phyloP scores from a whole-genome alignment of 2,888 invertebrate species.

The Exocentrus adspersus region DNA sequence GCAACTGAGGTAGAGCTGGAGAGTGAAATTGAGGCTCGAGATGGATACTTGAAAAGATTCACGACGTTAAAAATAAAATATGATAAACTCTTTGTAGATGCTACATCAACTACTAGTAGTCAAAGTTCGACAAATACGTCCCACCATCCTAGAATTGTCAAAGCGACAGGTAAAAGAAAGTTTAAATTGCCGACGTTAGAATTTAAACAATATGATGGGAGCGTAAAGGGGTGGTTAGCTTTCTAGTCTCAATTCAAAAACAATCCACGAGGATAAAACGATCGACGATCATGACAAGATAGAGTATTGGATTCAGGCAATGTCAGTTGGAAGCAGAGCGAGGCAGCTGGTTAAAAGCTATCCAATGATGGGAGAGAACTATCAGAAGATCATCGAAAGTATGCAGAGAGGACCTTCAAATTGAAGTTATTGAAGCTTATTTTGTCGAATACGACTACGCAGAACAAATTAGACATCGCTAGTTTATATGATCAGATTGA shows the following conservation, averaged over 20 bases:
- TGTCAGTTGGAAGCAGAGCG: constrained; percentile 3
- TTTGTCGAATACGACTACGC: constrained; percentile 35
- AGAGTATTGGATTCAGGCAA: constrained; percentile 19
- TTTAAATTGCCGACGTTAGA: constrained; percentile 31
- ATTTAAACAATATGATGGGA: constrained; percentile 33
- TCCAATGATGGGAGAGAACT: constrained; percentile 30
- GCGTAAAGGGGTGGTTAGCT: constrained; percentile 35
- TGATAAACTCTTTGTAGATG: not conserved
- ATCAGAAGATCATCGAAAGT: constrained; percentile 31
- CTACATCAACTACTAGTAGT: not conserved
- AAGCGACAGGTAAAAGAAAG: constrained; percentile 10
- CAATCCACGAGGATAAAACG: constrained; percentile 11
- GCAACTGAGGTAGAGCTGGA: not conserved
- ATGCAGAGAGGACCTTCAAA: constrained; percentile 46
- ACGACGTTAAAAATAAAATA: not conserved
- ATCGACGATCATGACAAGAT: constrained; percentile 12
- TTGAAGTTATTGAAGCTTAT: constrained; percentile 42
- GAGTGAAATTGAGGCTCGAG: not conserved
- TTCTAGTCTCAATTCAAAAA: constrained; percentile 35
- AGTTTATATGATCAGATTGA: constrained; percentile 48
- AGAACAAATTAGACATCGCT: not conserved
- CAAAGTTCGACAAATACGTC: not conserved
- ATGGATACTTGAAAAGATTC: not conserved
- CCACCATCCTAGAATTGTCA: not conserved
- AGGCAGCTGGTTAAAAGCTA: constrained; percentile 28